These are phyloP conservation scores for Druon quercuslanigerum DNA, from an alignment of 1,140 invertebrate genomes.

Conservation along the genomic window DNA sequence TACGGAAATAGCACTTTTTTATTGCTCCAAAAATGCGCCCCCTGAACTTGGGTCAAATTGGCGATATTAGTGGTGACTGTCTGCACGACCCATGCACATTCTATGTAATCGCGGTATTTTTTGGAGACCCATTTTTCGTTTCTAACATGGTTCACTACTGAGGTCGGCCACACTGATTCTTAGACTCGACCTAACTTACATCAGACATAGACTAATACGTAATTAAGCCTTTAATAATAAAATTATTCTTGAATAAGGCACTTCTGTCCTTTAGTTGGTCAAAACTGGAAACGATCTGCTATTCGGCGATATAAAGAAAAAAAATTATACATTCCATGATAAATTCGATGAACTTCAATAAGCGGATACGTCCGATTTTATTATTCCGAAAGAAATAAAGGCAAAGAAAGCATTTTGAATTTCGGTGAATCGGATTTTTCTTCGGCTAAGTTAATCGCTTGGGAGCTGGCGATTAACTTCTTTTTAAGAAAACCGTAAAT, in stretches of 20 bases:
- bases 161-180: neutral
- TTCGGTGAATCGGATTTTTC: neutral
- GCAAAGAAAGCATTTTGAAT: neutral
- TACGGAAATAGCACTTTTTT: no score
- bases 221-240: neutral
- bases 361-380: neutral
- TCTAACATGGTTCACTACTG: neutral
- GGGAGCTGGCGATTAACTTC: conserved; percentile 37
- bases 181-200: neutral
- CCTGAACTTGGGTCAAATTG: no score
- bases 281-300: neutral
- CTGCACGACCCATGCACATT: no score
- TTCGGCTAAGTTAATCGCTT: neutral
- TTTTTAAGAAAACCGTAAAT: neutral
- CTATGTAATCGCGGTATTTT: no score
- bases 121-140: conserved; percentile 43
- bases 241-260: neutral
- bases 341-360: conserved; percentile 63
- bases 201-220: neutral
- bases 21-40: no score
- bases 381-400: neutral
- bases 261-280: neutral
- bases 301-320: conserved; percentile 56
- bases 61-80: no score
- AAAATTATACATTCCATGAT: conserved; percentile 83